Conservation (phyloP, 2,797 vertebrate genomes). For the Chrosomus eos region DNA sequence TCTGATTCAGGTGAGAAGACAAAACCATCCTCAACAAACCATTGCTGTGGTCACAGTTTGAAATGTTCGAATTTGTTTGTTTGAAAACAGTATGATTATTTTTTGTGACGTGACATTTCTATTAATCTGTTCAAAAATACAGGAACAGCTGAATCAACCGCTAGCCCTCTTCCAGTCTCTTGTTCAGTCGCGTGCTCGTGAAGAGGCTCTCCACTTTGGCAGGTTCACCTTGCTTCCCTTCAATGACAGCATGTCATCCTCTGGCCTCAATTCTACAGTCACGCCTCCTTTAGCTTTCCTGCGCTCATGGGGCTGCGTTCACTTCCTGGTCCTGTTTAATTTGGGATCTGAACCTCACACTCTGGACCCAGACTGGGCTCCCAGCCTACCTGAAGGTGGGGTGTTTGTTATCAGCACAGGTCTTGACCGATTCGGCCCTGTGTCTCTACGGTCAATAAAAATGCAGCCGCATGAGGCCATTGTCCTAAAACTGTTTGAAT, state of each 20-base stretch:
- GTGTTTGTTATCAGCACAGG: slow-evolving; percentile 75
- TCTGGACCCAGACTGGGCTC: slow-evolving; percentile 68
- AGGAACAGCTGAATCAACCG: slow-evolving; percentile 18
- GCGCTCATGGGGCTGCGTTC: slow-evolving; percentile 79
- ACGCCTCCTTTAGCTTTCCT: slow-evolving; percentile 72
- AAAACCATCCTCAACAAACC: not conserved
- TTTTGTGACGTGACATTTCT: not conserved
- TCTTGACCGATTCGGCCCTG: slow-evolving; percentile 69
- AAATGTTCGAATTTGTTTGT: not conserved
- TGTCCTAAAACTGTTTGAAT: slow-evolving; percentile 77
- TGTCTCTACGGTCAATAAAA: slow-evolving; percentile 62
- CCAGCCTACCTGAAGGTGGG: slow-evolving; percentile 69
- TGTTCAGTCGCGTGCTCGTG: slow-evolving; percentile 69
- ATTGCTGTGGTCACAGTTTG: not conserved
- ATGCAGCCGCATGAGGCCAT: slow-evolving; percentile 75
- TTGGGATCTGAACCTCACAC: slow-evolving; percentile 58
- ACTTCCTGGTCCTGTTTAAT: slow-evolving; percentile 77
- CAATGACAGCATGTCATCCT: slow-evolving; percentile 59
- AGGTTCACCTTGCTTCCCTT: slow-evolving; percentile 75
- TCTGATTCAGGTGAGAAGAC: slow-evolving; percentile 62
- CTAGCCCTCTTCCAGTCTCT: slow-evolving; percentile 72
- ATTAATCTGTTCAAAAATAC: not conserved
- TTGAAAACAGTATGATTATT: not conserved
- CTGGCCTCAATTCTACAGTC: slow-evolving; percentile 47
- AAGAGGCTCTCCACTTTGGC: slow-evolving; percentile 77